phyloP scores from a whole-genome alignment of 2,888 invertebrate species.

The Aphodius sticticus region DNA sequence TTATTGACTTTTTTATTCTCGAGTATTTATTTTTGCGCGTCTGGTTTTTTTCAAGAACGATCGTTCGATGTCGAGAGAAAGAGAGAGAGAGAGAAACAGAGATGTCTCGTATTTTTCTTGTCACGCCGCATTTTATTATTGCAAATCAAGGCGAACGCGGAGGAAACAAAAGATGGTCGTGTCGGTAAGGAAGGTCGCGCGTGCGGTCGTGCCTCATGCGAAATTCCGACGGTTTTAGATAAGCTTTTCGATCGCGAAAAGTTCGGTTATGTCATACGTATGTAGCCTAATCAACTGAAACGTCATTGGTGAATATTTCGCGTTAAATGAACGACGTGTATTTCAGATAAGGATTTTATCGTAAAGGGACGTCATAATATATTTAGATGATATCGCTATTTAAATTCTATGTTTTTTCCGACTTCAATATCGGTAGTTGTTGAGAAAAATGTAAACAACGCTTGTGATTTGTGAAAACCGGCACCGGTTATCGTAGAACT shows the following conservation, averaged over 20 bases:
- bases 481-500: no score
- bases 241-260: no score
- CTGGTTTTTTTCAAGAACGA: slow-evolving; percentile 47
- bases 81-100: slow-evolving; percentile 25
- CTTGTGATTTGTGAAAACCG: no score
- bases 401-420: no score
- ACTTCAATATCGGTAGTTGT: no score
- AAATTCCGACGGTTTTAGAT: no score
- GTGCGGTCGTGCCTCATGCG: no score
- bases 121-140: neutral
- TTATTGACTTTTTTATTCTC: slow-evolving; percentile 47
- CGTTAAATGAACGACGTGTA: neutral
- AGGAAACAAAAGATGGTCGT: neutral
- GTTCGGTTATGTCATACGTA: no score
- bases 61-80: slow-evolving; percentile 37
- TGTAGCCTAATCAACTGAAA: neutral
- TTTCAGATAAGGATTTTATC: neutral
- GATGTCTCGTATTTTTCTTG: neutral
- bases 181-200: neutral
- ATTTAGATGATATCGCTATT: neutral
- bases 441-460: no score
- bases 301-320: neutral
- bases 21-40: slow-evolving; percentile 45
- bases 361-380: neutral
- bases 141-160: neutral